These are phyloP conservation scores for Lepetodrilus schrolli DNA, from an alignment of 2,888 invertebrate genomes.

Conservation along the genomic window DNA sequence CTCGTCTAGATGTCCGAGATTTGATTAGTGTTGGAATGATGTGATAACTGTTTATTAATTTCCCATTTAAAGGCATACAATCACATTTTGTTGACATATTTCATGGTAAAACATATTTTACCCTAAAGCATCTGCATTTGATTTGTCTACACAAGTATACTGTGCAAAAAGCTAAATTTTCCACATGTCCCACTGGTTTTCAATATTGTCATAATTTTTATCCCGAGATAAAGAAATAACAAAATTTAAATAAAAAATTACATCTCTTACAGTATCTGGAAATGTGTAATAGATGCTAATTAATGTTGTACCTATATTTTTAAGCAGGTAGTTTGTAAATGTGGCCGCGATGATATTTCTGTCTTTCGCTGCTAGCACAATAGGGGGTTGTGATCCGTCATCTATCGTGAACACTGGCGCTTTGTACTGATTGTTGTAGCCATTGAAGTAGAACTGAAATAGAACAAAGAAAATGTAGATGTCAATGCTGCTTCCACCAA, in stretches of 20 bases:
- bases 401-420: conserved; percentile 86
- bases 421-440: conserved; percentile 79
- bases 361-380: conserved; percentile 88
- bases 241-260: not conserved
- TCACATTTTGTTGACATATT: too few species aligned
- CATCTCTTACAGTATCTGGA: not conserved
- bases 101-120: too few species aligned
- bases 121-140: too few species aligned
- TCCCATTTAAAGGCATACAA: too few species aligned
- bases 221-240: not conserved
- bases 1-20: too few species aligned
- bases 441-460: conserved; percentile 83
- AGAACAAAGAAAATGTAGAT: too few species aligned
- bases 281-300: not conserved
- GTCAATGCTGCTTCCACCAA: too few species aligned
- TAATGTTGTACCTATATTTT: conserved; percentile 84
- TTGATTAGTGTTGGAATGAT: too few species aligned
- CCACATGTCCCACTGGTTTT: too few species aligned
- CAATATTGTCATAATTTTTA: not conserved
- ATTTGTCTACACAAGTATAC: too few species aligned
- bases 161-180: too few species aligned
- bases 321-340: conserved; percentile 90
- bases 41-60: not conserved
- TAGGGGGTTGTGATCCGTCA: conserved; percentile 91
- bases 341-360: conserved; percentile 93